phyloP scores from a whole-genome alignment of 2,797 vertebrate genomes.

The Xenopus petersii region DNA sequence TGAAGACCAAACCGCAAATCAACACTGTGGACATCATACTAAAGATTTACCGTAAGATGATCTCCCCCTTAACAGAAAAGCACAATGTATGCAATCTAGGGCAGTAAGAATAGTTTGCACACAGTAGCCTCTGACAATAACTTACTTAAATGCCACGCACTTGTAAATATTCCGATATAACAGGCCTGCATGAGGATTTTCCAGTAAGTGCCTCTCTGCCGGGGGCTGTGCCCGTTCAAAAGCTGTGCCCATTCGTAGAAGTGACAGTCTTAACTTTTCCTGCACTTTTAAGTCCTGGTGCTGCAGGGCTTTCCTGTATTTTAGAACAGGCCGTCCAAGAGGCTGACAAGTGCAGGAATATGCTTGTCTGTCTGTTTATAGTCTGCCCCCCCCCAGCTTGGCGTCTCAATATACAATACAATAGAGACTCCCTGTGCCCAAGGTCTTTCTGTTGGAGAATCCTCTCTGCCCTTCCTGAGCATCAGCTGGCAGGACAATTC shows the following conservation, averaged over 20 bases:
- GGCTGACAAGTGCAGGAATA: conserved; percentile 13
- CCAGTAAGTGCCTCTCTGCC: too few relatives aligned
- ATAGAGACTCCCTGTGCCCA: conserved; percentile 37
- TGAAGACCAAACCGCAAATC: too few relatives aligned
- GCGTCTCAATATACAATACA: conserved; percentile 32
- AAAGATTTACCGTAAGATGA: too few relatives aligned
- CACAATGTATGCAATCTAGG: too few relatives aligned
- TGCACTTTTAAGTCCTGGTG: neutral
- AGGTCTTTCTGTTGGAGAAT: conserved; percentile 33
- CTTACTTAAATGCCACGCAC: too few relatives aligned
- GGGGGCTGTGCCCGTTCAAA: too few relatives aligned
- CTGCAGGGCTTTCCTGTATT: conserved; percentile 1
- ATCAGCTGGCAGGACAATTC: conserved; percentile 27
- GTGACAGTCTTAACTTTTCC: conserved; percentile 3
- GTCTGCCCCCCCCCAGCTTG: conserved; percentile 21
- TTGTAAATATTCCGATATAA: too few relatives aligned
- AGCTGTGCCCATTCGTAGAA: neutral
- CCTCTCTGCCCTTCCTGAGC: conserved; percentile 41
- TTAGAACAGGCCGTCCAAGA: conserved; percentile 19
- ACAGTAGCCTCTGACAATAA: too few relatives aligned
- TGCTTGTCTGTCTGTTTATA: conserved; percentile 31
- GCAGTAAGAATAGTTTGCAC: too few relatives aligned
- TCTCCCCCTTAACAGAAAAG: too few relatives aligned
- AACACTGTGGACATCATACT: too few relatives aligned
- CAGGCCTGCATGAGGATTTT: too few relatives aligned